Percentiles rank a stretch among this genome's conserved stretches.
phyloP scores from a whole-genome alignment of 2,797 vertebrate genomes.

The Miichthys miiuy region DNA sequence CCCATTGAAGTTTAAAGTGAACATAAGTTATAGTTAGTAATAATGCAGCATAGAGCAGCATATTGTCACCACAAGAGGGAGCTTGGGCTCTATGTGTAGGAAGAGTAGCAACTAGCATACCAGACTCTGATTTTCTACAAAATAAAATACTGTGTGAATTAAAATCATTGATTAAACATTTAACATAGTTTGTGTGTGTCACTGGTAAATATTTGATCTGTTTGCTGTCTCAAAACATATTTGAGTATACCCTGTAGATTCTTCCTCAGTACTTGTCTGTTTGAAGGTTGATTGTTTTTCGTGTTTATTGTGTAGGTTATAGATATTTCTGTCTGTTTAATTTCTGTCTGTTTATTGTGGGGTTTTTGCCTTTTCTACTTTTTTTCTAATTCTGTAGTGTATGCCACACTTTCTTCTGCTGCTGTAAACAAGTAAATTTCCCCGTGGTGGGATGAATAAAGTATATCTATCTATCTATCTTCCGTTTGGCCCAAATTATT shows the following conservation, averaged over 20 bases:
- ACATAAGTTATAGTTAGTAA: background rate
- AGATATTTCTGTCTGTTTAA: too few species aligned
- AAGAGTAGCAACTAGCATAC: background rate
- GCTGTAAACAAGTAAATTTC: too few species aligned
- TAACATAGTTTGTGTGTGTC: too few species aligned
- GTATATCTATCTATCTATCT: too few species aligned
- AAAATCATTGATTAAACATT: background rate
- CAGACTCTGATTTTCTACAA: background rate
- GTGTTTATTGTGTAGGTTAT: too few species aligned
- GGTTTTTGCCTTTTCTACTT: too few species aligned
- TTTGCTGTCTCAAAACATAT: background rate
- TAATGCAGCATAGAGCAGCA: background rate
- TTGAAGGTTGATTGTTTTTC: too few species aligned
- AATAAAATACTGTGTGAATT: background rate
- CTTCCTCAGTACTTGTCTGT: too few species aligned
- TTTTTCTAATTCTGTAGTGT: too few species aligned
- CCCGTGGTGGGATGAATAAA: too few species aligned
- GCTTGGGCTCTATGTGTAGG: constrained; percentile 7
- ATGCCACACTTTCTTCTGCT: too few species aligned
- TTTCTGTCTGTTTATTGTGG: too few species aligned
- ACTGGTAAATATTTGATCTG: background rate
- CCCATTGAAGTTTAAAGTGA: background rate
- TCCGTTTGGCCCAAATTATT: background rate
- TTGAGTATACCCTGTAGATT: background rate
- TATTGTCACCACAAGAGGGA: constrained; percentile 60